Base-by-base conservation (phyloP, 2,797 vertebrate genomes). In the Mionectes olivaceus region DNA sequence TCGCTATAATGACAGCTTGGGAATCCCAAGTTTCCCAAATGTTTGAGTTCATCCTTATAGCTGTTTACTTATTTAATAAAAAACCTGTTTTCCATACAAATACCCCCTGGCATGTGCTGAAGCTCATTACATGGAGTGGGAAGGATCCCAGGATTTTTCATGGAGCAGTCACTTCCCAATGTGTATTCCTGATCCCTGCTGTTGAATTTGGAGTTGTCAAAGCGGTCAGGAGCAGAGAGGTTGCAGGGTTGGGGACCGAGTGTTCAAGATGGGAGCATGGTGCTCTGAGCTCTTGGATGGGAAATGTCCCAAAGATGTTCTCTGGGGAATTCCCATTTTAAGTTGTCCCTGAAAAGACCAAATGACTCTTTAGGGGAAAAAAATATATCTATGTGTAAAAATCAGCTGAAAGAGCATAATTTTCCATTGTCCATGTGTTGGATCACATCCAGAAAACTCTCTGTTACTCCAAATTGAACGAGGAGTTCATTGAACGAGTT, bases 61-160 rank as follows among this genome's bases (percentile, higher is more conserved):
- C 57, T 85, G 52, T 93, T 96, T 90, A 92, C 77, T 80, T 83
- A 64, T 83, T 95, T 94, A 92, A 93, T 88, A 79, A 68, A 85
- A 86, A 21, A 6, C 53, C 68, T 52, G 44, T 27, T 94, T 71
- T 83, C 60, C 92, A 69, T 88, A 85, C 71, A 83, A 71, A 94
- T 19, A 50, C 7, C 46, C 52, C 46, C 46, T 0, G 0, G 8
- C 4, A 32, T 0, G 1, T n/a, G 52, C 50, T 19, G 13, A 32
- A 56, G 56, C 30, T 64, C 3, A 0, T 56, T 4, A 1, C 2
- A 2, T 4, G 35, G 37, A 32, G 44, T 2, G 6, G 52, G 46
- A 64, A 59, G 19, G 56, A 64, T 27, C 61, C 18, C 49, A 3
- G 24, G 27, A 60, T 11, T 82, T 83, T 64, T 22, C 32, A 32